Evolutionary conservation across 2,797 vertebrate genomes (phyloP).

Genomic region (Hydrocynus forskahlii): DNA sequence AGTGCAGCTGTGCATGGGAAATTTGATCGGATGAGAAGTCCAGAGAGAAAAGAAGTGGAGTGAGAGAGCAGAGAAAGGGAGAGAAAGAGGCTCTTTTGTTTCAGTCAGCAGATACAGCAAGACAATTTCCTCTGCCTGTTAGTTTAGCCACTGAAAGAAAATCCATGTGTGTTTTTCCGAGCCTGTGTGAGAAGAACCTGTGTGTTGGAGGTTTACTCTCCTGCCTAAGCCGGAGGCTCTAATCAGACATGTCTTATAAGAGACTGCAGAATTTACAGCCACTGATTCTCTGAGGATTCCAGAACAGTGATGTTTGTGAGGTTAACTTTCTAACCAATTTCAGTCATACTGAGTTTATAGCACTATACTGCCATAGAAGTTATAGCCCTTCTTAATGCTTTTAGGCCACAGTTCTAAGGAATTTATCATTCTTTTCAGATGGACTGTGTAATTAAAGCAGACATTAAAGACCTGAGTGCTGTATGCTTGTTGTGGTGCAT

Average conservation of each 20-base stretch:
- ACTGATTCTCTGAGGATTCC: neutral
- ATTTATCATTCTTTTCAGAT: neutral
- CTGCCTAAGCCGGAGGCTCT: slow-evolving; percentile 10
- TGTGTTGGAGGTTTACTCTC: slow-evolving; percentile 16
- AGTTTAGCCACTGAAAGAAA: slow-evolving; percentile 55
- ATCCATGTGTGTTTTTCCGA: slow-evolving; percentile 49
- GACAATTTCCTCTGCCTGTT: slow-evolving; percentile 55
- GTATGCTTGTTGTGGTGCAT: too few relatives aligned
- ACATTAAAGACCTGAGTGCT: too few relatives aligned
- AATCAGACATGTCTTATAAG: slow-evolving; percentile 11
- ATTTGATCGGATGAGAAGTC: slow-evolving; percentile 56
- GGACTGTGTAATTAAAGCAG: too few relatives aligned
- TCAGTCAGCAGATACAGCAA: slow-evolving; percentile 46
- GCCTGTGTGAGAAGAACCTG: slow-evolving; percentile 39
- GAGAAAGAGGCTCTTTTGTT: slow-evolving; percentile 50
- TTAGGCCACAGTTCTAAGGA: neutral
- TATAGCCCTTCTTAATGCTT: neutral
- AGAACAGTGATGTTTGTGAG: neutral
- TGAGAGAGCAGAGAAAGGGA: slow-evolving; percentile 37
- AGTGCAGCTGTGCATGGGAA: slow-evolving; percentile 53
- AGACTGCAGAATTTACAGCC: neutral
- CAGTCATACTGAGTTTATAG: neutral
- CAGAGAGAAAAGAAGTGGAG: slow-evolving; percentile 44
- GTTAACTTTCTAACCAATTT: neutral
- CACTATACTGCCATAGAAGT: too few relatives aligned